Percentiles rank a stretch among this genome's conserved stretches.
phyloP scores from a whole-genome alignment of 2,797 vertebrate species.

The Pseudomugil tenellus region DNA sequence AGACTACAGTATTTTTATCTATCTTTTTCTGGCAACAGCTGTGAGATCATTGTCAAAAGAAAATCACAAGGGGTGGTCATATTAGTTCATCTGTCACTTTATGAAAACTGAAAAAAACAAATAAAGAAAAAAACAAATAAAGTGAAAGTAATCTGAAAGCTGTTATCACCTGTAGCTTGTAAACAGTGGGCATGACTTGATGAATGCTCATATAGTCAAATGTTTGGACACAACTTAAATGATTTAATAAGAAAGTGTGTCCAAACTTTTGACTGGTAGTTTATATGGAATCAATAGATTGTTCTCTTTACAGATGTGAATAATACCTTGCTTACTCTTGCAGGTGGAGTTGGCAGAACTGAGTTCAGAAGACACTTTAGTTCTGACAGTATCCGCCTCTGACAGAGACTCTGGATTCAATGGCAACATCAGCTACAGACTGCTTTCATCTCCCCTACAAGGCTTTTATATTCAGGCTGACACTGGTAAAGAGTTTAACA shows the following conservation, averaged over 20 bases:
- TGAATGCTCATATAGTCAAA: neutral
- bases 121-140: too few species aligned
- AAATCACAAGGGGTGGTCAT: too few species aligned
- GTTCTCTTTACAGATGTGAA: neutral
- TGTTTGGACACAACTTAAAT: too few species aligned
- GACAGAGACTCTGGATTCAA: constrained; percentile 85
- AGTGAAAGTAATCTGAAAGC: too few species aligned
- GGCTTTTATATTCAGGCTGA: constrained; percentile 85
- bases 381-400: constrained; percentile 84
- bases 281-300: too few species aligned
- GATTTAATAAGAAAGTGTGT: too few species aligned
- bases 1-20: neutral
- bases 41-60: neutral
- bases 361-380: constrained; percentile 65
- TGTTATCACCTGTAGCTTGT: too few species aligned
- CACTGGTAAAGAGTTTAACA: constrained; percentile 83
- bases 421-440: constrained; percentile 86
- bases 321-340: constrained; percentile 27
- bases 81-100: neutral
- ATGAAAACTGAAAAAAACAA: neutral
- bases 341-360: constrained; percentile 87
- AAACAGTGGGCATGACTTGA: neutral
- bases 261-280: too few species aligned
- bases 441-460: constrained; percentile 82
- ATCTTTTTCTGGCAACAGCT: neutral